Conservation (phyloP, 2,113 vertebrate genomes). For the Phalacrocorax carbo region DNA sequence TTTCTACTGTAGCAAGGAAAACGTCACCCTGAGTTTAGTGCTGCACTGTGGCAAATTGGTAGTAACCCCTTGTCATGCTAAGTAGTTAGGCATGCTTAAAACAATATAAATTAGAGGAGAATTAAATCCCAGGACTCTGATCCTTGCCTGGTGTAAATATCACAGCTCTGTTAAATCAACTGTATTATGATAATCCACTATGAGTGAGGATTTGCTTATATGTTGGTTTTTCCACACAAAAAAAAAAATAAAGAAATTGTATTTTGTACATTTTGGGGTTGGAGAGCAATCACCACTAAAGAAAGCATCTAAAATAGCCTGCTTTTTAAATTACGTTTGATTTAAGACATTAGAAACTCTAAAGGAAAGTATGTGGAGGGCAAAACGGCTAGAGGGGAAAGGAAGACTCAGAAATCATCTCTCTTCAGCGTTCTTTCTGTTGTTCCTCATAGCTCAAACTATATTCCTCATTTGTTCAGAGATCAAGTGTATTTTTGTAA, state of each 20-base stretch:
- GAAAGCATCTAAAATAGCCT: not conserved
- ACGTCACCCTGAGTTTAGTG: not conserved
- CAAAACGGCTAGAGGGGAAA: not conserved
- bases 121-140: not conserved
- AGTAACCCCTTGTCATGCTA: not conserved
- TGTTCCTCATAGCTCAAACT: not conserved
- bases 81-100: not conserved
- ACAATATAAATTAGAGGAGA: not conserved
- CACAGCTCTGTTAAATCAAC: not conserved
- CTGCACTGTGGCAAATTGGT: not conserved
- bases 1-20: not conserved
- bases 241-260: not conserved
- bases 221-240: not conserved
- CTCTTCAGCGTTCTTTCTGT: not conserved
- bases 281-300: not conserved
- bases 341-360: not conserved
- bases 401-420: not conserved
- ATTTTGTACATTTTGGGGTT: not conserved
- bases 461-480: not conserved
- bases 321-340: not conserved
- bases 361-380: not conserved
- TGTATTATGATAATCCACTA: not conserved
- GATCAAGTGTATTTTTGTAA: not conserved
- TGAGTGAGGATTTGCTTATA: not conserved
- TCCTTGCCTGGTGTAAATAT: not conserved